Conservation (phyloP, 2,113 vertebrate genomes). For the Sus scrofa region T2T-Sscrofa CM000818.6:86497501-86498000, state of each 20-base stretch:
- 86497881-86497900: neutral
- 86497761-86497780: neutral
- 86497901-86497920: neutral
- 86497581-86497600: neutral
- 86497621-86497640: neutral
- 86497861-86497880: neutral
- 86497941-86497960: neutral
- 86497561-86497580: neutral
- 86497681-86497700: neutral
- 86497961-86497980: neutral
- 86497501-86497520: neutral
- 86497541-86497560: neutral
- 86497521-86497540: neutral
- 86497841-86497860: neutral
- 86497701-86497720: neutral
- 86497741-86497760: neutral
- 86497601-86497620: neutral
- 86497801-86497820: neutral
- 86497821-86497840: neutral
- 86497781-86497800: neutral
- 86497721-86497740: neutral
- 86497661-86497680: neutral
- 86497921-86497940: neutral
- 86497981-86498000: neutral
- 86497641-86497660: neutral